Conservation (phyloP, 2,888 invertebrate genomes). For the Pristionchus japonicus region DNA sequence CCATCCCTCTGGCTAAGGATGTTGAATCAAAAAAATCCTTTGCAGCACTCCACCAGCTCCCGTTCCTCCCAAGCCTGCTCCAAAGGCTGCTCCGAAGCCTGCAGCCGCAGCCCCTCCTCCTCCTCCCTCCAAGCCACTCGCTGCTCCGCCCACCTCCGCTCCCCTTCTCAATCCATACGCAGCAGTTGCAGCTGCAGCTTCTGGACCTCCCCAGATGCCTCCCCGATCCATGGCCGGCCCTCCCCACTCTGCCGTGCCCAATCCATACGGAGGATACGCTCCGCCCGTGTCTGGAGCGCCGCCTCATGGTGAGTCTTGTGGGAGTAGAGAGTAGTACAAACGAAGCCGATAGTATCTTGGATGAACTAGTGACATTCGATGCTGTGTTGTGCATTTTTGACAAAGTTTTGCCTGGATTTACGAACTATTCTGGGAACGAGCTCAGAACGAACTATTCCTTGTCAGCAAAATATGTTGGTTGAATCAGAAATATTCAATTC, state of each 20-base stretch:
- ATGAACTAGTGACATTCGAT: no score
- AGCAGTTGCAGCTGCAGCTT: neutral
- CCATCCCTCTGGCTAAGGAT: neutral
- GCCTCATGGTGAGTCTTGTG: conserved; percentile 13
- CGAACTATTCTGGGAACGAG: no score
- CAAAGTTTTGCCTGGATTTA: no score
- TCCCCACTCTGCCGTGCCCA: neutral
- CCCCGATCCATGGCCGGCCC: neutral
- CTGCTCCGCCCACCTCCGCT: neutral
- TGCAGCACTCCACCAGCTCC: neutral
- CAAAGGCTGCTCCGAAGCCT: neutral
- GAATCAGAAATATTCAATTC: neutral
- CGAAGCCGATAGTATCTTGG: no score
- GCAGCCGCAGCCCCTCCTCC: neutral
- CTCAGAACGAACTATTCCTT: no score
- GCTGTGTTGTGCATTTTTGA: no score
- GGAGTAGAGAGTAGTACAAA: no score
- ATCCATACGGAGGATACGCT: conserved; percentile 30
- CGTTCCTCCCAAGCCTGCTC: neutral
- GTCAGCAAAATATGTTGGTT: neutral
- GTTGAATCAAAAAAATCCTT: neutral
- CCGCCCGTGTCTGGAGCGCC: conserved; percentile 15
- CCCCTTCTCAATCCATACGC: conserved; percentile 1
- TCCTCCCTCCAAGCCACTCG: neutral
- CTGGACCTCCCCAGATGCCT: neutral